A percentile compares a stretch with the other conserved stretches of the same genome.
Conservation (phyloP, 1,140 invertebrate genomes). For the Drosophila eugracilis region DNA sequence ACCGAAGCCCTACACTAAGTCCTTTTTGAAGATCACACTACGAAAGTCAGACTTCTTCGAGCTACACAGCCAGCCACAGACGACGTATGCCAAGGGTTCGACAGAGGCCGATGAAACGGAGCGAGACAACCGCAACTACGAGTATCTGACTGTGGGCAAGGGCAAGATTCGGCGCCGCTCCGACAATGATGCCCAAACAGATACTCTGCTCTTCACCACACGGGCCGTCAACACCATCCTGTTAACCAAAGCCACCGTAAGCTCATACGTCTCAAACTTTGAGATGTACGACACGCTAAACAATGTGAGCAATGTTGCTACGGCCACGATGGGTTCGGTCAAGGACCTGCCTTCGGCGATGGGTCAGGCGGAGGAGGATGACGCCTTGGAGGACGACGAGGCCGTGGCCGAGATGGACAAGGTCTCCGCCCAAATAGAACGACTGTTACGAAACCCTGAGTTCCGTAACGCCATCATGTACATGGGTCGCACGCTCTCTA, state of each 20-base stretch:
- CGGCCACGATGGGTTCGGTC: not conserved
- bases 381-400: constrained; percentile 20
- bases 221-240: constrained; percentile 86
- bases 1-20: constrained; percentile 39
- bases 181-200: constrained; percentile 89
- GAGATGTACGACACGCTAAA: constrained; percentile 88
- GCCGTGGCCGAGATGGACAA: not conserved
- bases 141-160: constrained; percentile 88
- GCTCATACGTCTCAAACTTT: constrained; percentile 89
- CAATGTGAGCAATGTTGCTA: not conserved
- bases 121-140: constrained; percentile 88
- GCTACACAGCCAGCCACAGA: constrained; percentile 87
- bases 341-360: not conserved
- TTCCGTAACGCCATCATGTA: constrained; percentile 52
- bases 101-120: constrained; percentile 86
- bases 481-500: constrained; percentile 64
- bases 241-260: constrained; percentile 86
- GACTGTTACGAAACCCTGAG: constrained; percentile 14
- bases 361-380: constrained; percentile 16
- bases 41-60: constrained; percentile 89
- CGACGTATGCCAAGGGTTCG: constrained; percentile 87
- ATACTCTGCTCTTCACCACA: constrained; percentile 86
- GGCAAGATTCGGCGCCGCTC: constrained; percentile 88
- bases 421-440: not conserved
- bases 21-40: constrained; percentile 86